Conservation (phyloP, 2,888 invertebrate genomes). For the Reticulitermes lucifugus region DNA sequence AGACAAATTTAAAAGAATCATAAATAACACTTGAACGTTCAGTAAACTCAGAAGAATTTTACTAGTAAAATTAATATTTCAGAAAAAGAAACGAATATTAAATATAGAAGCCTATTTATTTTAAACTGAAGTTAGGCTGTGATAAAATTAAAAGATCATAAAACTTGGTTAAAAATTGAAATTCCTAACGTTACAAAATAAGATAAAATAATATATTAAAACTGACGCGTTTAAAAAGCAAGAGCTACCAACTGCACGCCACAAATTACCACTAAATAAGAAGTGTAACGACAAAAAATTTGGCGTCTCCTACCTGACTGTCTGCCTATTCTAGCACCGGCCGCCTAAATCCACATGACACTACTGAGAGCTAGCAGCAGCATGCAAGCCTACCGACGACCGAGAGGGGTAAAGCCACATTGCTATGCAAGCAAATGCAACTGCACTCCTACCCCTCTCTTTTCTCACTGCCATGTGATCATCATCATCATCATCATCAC, state of each 20-base stretch:
- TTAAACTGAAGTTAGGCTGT: no score
- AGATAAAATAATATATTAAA: neutral
- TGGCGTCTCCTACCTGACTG: constrained; percentile 26
- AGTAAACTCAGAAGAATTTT: neutral
- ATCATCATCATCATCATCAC: constrained; percentile 34
- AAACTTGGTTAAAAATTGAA: neutral
- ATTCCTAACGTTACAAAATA: neutral
- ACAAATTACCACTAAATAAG: neutral
- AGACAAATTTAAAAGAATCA: no score
- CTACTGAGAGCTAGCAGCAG: constrained; percentile 21
- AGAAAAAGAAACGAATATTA: no score
- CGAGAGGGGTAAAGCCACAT: constrained; percentile 38
- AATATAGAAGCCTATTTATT: no score
- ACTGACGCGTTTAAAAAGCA: neutral
- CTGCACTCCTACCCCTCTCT: constrained; percentile 43
- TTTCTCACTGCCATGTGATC: constrained; percentile 42
- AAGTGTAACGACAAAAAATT: constrained; percentile 4
- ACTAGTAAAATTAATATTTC: no score
- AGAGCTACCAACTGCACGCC: constrained; percentile 5
- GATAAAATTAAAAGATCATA: neutral
- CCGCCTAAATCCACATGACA: constrained; percentile 36
- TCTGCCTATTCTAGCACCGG: constrained; percentile 32
- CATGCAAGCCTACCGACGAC: constrained; percentile 31
- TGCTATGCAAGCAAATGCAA: constrained; percentile 39
- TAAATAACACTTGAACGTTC: neutral